Conservation (phyloP, 2,888 invertebrate species). For the Smittia sp. region DNA sequence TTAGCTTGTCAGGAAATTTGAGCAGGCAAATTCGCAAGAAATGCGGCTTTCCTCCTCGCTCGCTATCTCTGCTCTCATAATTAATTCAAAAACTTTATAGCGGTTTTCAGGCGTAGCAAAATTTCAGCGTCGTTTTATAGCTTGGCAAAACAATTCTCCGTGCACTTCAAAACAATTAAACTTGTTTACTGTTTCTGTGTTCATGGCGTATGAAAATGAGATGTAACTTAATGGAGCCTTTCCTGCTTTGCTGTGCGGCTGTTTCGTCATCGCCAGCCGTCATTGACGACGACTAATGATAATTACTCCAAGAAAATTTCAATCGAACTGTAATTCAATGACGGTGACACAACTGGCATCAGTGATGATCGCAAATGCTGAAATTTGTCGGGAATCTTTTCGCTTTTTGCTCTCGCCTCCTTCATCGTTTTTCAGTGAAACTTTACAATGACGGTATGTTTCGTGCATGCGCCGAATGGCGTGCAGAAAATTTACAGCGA, state of each 20-base stretch:
- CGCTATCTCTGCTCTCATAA: not conserved
- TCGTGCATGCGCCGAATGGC: slow-evolving; percentile 15
- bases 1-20: too few relatives aligned
- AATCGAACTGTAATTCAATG: not conserved
- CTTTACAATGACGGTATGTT: not conserved
- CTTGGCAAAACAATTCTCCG: not conserved
- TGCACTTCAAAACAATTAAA: slow-evolving; percentile 22
- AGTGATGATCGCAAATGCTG: slow-evolving; percentile 3
- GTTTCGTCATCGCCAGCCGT: not conserved
- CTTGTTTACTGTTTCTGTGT: slow-evolving; percentile 1
- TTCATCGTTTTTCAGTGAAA: slow-evolving; percentile 10
- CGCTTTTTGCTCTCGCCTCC: not conserved
- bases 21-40: too few relatives aligned
- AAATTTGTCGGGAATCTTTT: not conserved
- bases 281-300: not conserved
- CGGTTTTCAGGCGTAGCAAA: not conserved
- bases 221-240: not conserved
- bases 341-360: slow-evolving; percentile 5
- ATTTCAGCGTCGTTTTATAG: not conserved
- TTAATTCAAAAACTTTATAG: slow-evolving; percentile 8
- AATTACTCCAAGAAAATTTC: not conserved
- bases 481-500: slow-evolving; percentile 12
- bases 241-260: not conserved
- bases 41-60: not conserved
- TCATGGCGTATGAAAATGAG: not conserved